These are phyloP conservation scores for Pungitius pungitius DNA, from an alignment of 2,113 vertebrate genomes.

Conservation along the genomic window DNA sequence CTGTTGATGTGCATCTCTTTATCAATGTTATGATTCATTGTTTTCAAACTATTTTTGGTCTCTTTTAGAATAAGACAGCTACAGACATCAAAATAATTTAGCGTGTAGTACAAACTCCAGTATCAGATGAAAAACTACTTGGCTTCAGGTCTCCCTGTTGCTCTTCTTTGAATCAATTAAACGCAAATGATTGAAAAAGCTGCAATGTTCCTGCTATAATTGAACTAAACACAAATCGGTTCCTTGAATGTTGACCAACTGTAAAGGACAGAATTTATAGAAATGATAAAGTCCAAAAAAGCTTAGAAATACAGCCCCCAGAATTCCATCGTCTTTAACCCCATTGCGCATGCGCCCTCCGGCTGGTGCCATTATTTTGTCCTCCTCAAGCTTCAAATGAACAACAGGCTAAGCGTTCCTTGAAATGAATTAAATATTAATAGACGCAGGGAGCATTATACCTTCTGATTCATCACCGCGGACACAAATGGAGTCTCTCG, in stretches of 20 bases:
- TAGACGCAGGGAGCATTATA: conserved; percentile 38
- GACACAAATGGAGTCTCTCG: conserved; percentile 69
- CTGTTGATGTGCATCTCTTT: not conserved
- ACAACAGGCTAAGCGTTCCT: conserved; percentile 70
- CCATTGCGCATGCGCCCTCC: conserved; percentile 63
- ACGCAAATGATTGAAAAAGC: not conserved
- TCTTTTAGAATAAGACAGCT: not conserved
- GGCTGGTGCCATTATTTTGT: conserved; percentile 78
- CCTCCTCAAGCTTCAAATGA: conserved; percentile 77
- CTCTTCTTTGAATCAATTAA: not conserved
- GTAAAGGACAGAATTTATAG: not conserved
- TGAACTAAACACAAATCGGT: not conserved
- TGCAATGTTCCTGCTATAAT: not conserved
- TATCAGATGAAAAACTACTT: not conserved
- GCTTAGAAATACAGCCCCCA: conserved; percentile 73
- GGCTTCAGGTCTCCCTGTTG: not conserved
- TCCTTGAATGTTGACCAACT: not conserved
- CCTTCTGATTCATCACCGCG: conserved; percentile 5
- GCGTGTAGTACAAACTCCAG: not conserved
- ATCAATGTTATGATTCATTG: not conserved
- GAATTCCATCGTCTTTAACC: conserved; percentile 19
- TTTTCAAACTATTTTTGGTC: not conserved
- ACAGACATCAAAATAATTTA: not conserved
- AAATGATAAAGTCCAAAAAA: not conserved
- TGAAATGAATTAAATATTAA: conserved; percentile 75